Base-by-base conservation (phyloP, 2,113 vertebrate species). In the Anoplopoma fimbria region DNA sequence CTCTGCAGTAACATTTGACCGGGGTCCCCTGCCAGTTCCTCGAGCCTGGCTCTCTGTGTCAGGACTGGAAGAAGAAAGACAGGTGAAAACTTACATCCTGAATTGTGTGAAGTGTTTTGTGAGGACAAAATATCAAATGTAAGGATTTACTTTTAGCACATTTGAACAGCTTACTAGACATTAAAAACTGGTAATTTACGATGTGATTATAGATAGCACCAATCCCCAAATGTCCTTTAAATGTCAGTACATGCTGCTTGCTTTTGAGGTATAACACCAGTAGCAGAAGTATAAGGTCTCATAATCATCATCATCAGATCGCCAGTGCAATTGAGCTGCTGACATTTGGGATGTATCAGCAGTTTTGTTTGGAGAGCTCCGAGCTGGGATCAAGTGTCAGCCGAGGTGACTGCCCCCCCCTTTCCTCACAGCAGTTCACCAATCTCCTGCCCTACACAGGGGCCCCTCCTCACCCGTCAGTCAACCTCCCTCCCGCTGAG, bases 1-100 rank as follows among this genome's bases (percentile, higher is more conserved):
- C 57, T 64, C 71, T 85, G 84, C 80, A 25, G 47, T 63, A 84
- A 86, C 84, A 82, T 91, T 91, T 89, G 88, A 91, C 85, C 72
- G 58, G 57, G 31, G 81, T 76, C 9, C 21, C 70, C 70, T 75
- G 88, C 88, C 84, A 90, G 82, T 83, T 86, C 79, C 73, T 60
- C 38, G 31, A 31, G 65, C 29, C 82, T 75, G 82, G 62, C 55
- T 79, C 58, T n/a, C n/a, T n/a, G n/a, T n/a, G n/a, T n/a, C n/a
- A n/a, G n/a, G n/a, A n/a, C n/a, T n/a, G n/a, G 29, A 77, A 74
- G 62, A 79, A 80, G 65, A 80, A 67, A 81, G 79, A 86, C 86
- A 83, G 84, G 88, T 90, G 83, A 87, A 77, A 85, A 65, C 87
- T 70, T 65, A 8, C 45, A 79, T 68, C 70, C 73, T 45, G 72